A percentile compares a stretch with the other conserved stretches of the same genome.
These are phyloP conservation scores for Microcebus griseorufus DNA, from an alignment of 2,113 vertebrate species.

Conservation along the genomic window DNA sequence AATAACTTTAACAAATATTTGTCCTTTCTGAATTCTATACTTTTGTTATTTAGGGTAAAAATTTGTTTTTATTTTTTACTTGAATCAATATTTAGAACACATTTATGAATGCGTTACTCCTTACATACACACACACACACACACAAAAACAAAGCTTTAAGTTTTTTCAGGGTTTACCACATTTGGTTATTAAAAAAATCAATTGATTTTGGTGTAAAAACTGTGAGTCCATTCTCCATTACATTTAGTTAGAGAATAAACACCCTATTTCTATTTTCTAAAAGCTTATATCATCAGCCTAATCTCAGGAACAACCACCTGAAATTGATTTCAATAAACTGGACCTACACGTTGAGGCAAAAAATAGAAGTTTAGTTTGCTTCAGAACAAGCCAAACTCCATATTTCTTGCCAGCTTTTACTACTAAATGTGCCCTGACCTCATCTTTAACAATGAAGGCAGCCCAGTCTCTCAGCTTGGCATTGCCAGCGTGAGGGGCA, in stretches of 20 bases:
- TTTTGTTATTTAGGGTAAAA: background rate
- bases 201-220: background rate
- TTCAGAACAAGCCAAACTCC: background rate
- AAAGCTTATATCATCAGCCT: conserved; percentile 1
- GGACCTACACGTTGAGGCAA: background rate
- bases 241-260: conserved; percentile 26
- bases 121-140: too few relatives aligned
- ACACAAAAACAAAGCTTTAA: background rate
- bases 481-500: background rate
- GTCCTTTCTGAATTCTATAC: background rate
- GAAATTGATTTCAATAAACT: conserved; percentile 56
- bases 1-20: background rate
- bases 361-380: background rate
- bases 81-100: background rate
- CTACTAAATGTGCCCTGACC: background rate
- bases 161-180: background rate
- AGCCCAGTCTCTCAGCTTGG: background rate
- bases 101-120: background rate
- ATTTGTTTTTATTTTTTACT: background rate
- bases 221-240: conserved; percentile 2
- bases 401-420: background rate
- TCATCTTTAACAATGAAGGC: background rate
- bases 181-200: background rate
- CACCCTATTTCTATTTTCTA: background rate
- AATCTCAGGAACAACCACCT: conserved; percentile 42